A percentile compares a stretch with the other conserved stretches of the same genome.
phyloP scores from a whole-genome alignment of 2,888 invertebrate genomes.

The Aporophyla nigra region DNA sequence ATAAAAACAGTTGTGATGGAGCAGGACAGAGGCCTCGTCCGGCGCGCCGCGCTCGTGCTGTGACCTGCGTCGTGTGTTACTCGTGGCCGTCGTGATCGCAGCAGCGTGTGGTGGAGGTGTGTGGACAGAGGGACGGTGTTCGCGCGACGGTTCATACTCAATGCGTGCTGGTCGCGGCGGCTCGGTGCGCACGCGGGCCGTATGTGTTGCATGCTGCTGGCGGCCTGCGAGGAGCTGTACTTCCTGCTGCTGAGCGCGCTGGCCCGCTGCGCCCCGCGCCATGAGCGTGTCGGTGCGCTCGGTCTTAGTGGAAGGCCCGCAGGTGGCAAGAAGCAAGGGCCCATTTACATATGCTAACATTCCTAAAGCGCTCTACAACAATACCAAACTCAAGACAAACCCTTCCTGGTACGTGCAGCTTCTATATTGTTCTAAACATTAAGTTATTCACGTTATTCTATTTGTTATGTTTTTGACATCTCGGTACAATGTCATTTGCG shows the following conservation, averaged over 20 bases:
- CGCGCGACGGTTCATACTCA: constrained; percentile 55
- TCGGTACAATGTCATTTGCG: background rate
- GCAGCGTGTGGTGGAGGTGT: background rate
- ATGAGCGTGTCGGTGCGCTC: constrained; percentile 86
- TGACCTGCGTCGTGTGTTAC: constrained; percentile 3
- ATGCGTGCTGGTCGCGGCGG: constrained; percentile 31
- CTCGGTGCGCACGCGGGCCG: constrained; percentile 14
- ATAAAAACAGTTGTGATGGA: constrained; percentile 61
- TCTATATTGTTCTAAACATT: background rate
- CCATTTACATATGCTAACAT: constrained; percentile 92
- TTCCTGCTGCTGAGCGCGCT: constrained; percentile 65
- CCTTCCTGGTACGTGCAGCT: constrained; percentile 85
- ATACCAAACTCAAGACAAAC: constrained; percentile 88
- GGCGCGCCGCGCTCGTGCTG: constrained; percentile 36
- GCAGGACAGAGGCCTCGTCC: constrained; percentile 23
- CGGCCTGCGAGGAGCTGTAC: constrained; percentile 78
- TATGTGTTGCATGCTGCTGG: constrained; percentile 83
- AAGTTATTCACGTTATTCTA: background rate
- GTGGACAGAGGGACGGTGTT: constrained; percentile 13
- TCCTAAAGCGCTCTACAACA: constrained; percentile 91
- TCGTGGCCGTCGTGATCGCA: background rate
- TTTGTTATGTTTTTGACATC: background rate
- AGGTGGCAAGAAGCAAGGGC: constrained; percentile 78
- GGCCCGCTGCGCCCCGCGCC: constrained; percentile 32
- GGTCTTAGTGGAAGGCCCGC: constrained; percentile 86